A percentile compares a stretch with the other conserved stretches of the same genome.
Evolutionary conservation across 2,797 vertebrate species (phyloP).

Genomic region (Anguilla pacifica): DNA sequence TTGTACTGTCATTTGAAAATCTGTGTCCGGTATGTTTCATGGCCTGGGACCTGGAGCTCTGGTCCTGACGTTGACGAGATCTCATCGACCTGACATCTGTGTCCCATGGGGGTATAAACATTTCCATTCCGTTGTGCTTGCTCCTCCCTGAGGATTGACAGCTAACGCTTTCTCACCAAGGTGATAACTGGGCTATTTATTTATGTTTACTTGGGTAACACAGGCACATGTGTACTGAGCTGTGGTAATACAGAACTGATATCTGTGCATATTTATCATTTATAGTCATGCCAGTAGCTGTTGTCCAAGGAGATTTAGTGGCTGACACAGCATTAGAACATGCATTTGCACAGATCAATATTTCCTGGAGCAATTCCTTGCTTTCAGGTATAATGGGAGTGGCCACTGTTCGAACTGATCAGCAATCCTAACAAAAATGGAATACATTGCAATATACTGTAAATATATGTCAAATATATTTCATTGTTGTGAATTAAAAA

Average conservation of each 20-base stretch:
- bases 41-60: slow-evolving; percentile 37
- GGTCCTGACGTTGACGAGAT: slow-evolving; percentile 64
- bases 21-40: slow-evolving; percentile 7
- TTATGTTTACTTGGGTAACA: background rate
- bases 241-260: background rate
- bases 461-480: background rate
- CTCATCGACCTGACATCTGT: slow-evolving; percentile 75
- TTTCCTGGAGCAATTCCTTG: background rate
- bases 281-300: background rate
- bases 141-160: slow-evolving; percentile 68
- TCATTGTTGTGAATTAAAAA: background rate
- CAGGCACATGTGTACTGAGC: background rate
- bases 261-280: background rate
- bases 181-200: slow-evolving; percentile 33
- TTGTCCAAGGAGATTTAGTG: background rate
- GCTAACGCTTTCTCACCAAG: slow-evolving; percentile 56
- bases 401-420: background rate
- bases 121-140: slow-evolving; percentile 64
- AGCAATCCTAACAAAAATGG: background rate
- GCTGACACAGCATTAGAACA: background rate
- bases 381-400: background rate
- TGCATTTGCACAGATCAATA: background rate
- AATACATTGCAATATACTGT: background rate
- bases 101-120: slow-evolving; percentile 69
- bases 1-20: background rate